Evolutionary conservation across 2,888 invertebrate genomes (phyloP).

Genomic region (Melanchra persicariae): DNA sequence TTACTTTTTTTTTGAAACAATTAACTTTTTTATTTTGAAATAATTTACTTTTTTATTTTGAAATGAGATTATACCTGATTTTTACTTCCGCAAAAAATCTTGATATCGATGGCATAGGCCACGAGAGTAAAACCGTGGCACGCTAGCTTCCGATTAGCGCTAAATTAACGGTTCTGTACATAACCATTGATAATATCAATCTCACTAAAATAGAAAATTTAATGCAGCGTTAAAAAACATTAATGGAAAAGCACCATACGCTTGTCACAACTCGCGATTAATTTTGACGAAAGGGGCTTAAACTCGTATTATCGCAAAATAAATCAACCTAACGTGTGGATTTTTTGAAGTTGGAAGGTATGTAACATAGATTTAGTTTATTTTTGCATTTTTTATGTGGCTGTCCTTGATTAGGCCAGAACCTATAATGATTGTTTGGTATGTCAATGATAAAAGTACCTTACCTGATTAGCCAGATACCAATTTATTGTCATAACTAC

Average conservation of each 20-base stretch:
- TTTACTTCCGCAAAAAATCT: no score
- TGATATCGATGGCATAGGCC: not conserved
- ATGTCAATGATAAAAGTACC: not conserved
- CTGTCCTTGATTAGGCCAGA: not conserved
- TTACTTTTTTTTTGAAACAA: no score
- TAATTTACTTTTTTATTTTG: no score
- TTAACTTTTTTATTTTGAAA: no score
- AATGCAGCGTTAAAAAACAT: constrained; percentile 24
- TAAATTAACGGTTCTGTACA: not conserved
- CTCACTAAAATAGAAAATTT: constrained; percentile 1
- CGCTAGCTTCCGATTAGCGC: not conserved
- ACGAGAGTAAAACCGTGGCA: not conserved
- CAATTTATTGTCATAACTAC: not conserved
- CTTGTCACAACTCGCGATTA: constrained; percentile 12
- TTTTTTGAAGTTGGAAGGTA: constrained; percentile 34
- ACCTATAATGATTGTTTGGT: no score
- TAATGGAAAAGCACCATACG: constrained; percentile 19
- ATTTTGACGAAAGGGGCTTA: constrained; percentile 19
- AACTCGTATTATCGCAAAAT: constrained; percentile 12
- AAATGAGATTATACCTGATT: no score
- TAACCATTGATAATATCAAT: not conserved
- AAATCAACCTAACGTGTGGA: constrained; percentile 32
- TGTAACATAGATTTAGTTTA: not conserved
- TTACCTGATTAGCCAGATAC: not conserved
- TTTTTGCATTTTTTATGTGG: not conserved